Percentiles rank a stretch among this genome's conserved stretches.
Conservation (phyloP, 2,113 vertebrate species). For the Actinemys pallida region DNA sequence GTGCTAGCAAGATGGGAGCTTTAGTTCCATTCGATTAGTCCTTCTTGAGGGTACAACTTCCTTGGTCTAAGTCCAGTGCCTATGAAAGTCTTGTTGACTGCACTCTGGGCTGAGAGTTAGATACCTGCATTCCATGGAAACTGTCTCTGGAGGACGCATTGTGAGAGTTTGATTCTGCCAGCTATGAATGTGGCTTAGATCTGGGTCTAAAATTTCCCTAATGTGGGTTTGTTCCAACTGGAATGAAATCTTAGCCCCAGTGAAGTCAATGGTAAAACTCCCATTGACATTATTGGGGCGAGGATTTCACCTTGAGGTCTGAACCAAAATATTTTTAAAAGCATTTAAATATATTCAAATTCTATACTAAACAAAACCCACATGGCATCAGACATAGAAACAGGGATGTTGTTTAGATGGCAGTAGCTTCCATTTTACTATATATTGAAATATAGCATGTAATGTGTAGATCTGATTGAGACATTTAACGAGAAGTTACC, state of each 20-base stretch:
- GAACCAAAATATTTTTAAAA: background rate
- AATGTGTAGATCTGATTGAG: background rate
- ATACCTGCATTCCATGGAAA: background rate
- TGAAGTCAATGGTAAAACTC: background rate
- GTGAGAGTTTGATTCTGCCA: background rate
- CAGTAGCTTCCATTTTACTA: background rate
- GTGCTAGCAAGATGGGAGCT: constrained; percentile 19
- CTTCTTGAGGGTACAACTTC: constrained; percentile 31
- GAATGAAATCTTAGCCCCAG: background rate
- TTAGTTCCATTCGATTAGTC: constrained; percentile 28
- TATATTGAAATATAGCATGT: accelerated
- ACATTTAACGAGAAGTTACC: background rate
- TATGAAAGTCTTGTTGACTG: background rate
- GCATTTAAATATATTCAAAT: background rate
- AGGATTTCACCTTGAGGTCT: background rate
- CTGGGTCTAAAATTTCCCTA: background rate
- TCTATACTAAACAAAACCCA: background rate
- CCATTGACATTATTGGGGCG: accelerated
- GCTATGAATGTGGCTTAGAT: background rate
- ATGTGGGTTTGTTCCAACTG: accelerated
- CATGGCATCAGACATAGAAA: background rate
- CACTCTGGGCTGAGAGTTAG: background rate
- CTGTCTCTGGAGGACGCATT: accelerated
- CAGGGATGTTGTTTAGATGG: background rate
- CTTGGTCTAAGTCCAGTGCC: background rate